phyloP scores from a whole-genome alignment of 1,140 invertebrate genomes.

The Achroia grisella region DNA sequence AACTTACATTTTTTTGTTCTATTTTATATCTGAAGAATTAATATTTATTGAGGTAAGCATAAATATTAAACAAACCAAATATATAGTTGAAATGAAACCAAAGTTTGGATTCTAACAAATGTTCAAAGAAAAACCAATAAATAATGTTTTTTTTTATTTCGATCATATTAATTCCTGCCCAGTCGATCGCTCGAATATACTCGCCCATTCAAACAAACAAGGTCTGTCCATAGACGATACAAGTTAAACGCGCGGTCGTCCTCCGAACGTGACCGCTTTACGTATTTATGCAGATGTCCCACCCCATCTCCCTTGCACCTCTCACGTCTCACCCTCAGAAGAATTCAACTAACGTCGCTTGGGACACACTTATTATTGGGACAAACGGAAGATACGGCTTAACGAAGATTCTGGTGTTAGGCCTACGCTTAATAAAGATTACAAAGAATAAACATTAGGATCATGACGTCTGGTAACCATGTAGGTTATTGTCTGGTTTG shows the following conservation, averaged over 20 bases:
- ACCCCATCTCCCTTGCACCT: constrained; percentile 12
- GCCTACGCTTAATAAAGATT: constrained; percentile 47
- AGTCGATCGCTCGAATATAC: constrained; percentile 7
- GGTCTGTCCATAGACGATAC: constrained; percentile 26
- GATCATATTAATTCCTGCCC: background rate
- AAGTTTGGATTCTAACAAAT: too few relatives aligned
- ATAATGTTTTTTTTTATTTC: too few relatives aligned
- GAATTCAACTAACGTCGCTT: constrained; percentile 50
- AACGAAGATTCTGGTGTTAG: constrained; percentile 39
- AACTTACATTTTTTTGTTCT: too few relatives aligned
- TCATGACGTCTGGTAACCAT: constrained; percentile 1
- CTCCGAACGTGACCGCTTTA: constrained; percentile 56
- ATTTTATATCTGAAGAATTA: too few relatives aligned
- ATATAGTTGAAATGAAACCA: too few relatives aligned
- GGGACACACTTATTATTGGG: constrained; percentile 44
- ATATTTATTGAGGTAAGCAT: too few relatives aligned
- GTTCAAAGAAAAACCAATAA: too few relatives aligned
- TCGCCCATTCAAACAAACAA: constrained; percentile 12
- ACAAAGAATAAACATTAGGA: constrained; percentile 8
- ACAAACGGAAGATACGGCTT: constrained; percentile 41
- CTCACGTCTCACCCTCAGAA: constrained; percentile 19
- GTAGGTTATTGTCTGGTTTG: too few relatives aligned
- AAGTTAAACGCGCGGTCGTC: constrained; percentile 41
- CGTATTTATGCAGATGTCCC: constrained; percentile 61
- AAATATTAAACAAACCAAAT: too few relatives aligned